phyloP scores from a whole-genome alignment of 2,797 vertebrate species.

The Anniella stebbinsi region DNA sequence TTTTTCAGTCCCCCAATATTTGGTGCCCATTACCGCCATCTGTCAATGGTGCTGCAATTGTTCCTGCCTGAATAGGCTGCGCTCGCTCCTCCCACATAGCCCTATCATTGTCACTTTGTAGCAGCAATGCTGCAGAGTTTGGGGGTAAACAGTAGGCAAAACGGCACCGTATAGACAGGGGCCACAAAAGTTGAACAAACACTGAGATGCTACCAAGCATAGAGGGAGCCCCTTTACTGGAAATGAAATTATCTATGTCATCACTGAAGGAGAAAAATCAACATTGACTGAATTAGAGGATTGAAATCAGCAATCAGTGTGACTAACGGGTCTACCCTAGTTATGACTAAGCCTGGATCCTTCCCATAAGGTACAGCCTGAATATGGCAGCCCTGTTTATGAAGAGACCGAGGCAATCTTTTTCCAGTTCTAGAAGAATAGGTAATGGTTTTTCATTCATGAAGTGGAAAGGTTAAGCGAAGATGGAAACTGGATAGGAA shows the following conservation, averaged over 20 bases:
- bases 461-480: background rate
- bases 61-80: too few relatives aligned
- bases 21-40: too few relatives aligned
- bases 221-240: background rate
- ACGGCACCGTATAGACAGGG: too few relatives aligned
- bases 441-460: background rate
- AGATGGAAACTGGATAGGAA: constrained; percentile 3
- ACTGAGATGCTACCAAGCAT: background rate
- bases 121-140: too few relatives aligned
- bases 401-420: constrained; percentile 8
- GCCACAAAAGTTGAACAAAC: too few relatives aligned
- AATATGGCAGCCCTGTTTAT: background rate
- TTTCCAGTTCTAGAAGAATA: background rate
- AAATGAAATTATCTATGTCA: background rate
- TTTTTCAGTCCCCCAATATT: too few relatives aligned
- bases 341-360: background rate
- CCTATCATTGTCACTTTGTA: too few relatives aligned
- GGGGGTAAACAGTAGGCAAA: too few relatives aligned
- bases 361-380: background rate
- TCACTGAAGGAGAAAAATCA: background rate
- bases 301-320: background rate
- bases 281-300: background rate
- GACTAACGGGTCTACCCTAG: background rate
- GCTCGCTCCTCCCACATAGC: too few relatives aligned
- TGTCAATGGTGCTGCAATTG: too few relatives aligned